Evolutionary conservation across 2,888 invertebrate species (phyloP).

Genomic region (Brachyopa scutellaris): DNA sequence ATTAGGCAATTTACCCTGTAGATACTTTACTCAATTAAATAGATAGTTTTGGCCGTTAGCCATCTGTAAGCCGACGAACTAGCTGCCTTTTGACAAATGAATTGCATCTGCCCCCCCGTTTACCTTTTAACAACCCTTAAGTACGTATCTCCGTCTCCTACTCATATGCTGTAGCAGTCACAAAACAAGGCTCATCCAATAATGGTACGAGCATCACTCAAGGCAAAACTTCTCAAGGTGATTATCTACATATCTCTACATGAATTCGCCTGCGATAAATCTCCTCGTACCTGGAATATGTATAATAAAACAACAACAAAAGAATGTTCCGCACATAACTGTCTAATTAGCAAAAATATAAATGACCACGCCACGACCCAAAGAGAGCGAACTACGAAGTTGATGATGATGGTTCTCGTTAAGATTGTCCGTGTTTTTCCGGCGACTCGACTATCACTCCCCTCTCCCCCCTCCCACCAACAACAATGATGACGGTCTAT

Average conservation of each 20-base stretch:
- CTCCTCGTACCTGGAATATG: conserved; percentile 1
- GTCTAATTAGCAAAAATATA: conserved; percentile 73
- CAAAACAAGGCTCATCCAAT: conserved; percentile 44
- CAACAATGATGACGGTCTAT: conserved; percentile 63
- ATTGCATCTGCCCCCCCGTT: conserved; percentile 21
- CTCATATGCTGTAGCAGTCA: neutral
- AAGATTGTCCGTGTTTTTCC: conserved; percentile 58
- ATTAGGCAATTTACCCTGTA: neutral
- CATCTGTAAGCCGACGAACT: conserved; percentile 5
- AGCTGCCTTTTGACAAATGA: conserved; percentile 55
- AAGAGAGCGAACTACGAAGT: conserved; percentile 58
- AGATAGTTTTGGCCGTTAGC: conserved; percentile 43
- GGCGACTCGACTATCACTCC: neutral
- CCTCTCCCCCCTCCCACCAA: too few species aligned
- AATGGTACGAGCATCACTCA: conserved; percentile 62
- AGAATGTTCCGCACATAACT: conserved; percentile 70
- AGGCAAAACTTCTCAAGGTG: conserved; percentile 70
- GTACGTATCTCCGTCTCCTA: conserved; percentile 3
- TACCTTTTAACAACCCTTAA: conserved; percentile 16
- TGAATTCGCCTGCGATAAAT: conserved; percentile 65
- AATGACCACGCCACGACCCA: conserved; percentile 71
- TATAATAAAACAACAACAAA: conserved; percentile 46
- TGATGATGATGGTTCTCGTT: conserved; percentile 72
- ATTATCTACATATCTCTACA: conserved; percentile 69
- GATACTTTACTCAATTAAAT: conserved; percentile 48